Evolutionary conservation across 2,113 vertebrate genomes (phyloP).

Genomic region (Anhinga rufa): DNA sequence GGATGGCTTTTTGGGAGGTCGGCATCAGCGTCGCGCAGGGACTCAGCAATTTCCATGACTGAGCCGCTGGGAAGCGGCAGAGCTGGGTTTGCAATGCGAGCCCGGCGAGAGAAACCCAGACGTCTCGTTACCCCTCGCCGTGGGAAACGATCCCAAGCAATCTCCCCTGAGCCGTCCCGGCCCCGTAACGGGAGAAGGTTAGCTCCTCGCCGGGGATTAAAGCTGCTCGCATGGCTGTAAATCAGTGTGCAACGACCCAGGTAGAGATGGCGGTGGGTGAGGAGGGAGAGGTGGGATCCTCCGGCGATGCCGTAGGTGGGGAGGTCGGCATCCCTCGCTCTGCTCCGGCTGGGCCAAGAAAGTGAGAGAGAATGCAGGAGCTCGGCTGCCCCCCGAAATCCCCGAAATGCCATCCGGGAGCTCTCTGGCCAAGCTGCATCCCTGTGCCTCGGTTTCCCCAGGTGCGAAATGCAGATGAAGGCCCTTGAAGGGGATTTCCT

Average conservation of each 20-base stretch:
- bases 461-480: neutral
- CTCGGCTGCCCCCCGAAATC: neutral
- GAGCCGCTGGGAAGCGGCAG: neutral
- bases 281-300: neutral
- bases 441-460: neutral
- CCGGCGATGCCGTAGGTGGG: neutral
- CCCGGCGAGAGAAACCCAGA: neutral
- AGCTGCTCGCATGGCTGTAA: neutral
- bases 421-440: neutral
- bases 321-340: neutral
- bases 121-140: fast-evolving
- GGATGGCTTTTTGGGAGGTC: neutral
- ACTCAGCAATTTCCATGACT: neutral
- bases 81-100: neutral
- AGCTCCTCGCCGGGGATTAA: neutral
- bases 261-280: neutral
- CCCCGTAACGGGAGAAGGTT: neutral
- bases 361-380: neutral
- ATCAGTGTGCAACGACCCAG: neutral
- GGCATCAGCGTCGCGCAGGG: neutral
- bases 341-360: neutral
- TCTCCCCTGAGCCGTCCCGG: neutral
- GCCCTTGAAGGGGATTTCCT: neutral
- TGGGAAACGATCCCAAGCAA: neutral
- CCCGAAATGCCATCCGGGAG: neutral